phyloP scores from a whole-genome alignment of 2,797 vertebrate genomes.

The Orientallactaga sibirica region DNA sequence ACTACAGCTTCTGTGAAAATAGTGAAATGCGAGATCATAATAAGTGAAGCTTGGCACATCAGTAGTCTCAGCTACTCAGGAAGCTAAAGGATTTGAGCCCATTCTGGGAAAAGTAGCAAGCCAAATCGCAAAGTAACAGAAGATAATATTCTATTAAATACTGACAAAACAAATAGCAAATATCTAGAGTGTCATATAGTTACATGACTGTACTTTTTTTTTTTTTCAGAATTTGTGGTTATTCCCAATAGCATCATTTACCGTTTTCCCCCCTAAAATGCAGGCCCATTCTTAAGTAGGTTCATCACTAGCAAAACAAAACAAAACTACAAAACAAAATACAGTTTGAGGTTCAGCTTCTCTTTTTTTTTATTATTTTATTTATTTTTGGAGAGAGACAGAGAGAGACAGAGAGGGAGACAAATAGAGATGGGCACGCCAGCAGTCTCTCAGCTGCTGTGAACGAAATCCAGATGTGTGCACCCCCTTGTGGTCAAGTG shows the following conservation, averaged over 20 bases:
- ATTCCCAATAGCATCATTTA: not conserved
- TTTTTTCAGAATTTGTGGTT: not conserved
- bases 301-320: not conserved
- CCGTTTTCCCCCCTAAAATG: not conserved
- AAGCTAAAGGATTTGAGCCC: not conserved
- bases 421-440: too few species aligned
- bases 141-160: not conserved
- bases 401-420: too few species aligned
- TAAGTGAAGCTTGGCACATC: not conserved
- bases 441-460: too few species aligned
- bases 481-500: too few species aligned
- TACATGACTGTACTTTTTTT: not conserved
- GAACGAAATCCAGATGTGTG: too few species aligned
- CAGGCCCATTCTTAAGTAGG: not conserved
- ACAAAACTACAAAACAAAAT: not conserved
- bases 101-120: not conserved
- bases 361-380: too few species aligned
- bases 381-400: too few species aligned
- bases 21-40: too few species aligned
- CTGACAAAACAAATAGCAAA: not conserved
- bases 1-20: too few species aligned
- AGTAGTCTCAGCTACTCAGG: not conserved
- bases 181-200: not conserved
- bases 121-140: not conserved
- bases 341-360: too few species aligned